Percentiles rank a stretch among this genome's conserved stretches.
phyloP scores from a whole-genome alignment of 2,888 invertebrate species.

The Perithous albicinctus region DNA sequence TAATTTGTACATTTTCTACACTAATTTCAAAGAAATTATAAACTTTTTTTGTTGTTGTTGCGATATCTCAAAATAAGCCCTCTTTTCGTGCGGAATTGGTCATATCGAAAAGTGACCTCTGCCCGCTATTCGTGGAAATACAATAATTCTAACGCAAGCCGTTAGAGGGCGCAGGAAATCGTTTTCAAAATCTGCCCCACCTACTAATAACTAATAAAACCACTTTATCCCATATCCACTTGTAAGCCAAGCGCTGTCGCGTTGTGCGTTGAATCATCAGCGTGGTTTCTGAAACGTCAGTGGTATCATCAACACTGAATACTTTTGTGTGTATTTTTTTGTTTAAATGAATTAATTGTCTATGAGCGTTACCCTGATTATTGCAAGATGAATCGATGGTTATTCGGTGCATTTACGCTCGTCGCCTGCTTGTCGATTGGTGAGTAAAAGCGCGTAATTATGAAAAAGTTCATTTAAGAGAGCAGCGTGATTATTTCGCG shows the following conservation, averaged over 20 bases:
- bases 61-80: too few species aligned
- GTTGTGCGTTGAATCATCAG: constrained; percentile 38
- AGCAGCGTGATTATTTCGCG: constrained; percentile 5
- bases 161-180: background rate
- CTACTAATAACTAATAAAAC: background rate
- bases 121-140: background rate
- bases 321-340: background rate
- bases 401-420: constrained; percentile 30
- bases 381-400: constrained; percentile 53
- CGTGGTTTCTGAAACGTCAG: constrained; percentile 35
- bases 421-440: constrained; percentile 46
- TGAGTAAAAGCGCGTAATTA: constrained; percentile 39
- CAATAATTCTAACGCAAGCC: background rate
- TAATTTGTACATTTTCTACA: too few species aligned
- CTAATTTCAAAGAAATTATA: too few species aligned
- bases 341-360: too few species aligned
- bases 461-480: background rate
- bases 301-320: constrained; percentile 3
- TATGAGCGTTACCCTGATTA: constrained; percentile 17
- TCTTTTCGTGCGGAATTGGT: too few species aligned
- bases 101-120: background rate
- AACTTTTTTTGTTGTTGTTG: too few species aligned
- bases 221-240: background rate
- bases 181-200: background rate
- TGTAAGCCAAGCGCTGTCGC: constrained; percentile 39